phyloP scores from a whole-genome alignment of 2,113 vertebrate species.

The Malurus cyaneus region DNA sequence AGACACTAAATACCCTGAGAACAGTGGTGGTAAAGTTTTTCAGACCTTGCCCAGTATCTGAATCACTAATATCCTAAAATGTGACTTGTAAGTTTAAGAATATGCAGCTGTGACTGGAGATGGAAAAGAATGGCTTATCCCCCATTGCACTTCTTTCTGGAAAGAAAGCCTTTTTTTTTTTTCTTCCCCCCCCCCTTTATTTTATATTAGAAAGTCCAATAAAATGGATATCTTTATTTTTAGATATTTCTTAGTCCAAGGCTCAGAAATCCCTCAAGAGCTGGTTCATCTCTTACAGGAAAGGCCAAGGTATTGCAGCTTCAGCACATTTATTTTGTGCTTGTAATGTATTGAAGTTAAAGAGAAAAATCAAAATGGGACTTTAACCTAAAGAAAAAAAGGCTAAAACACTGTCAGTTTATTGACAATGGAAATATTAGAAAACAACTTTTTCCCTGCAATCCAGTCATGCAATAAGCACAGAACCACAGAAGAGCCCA shows the following conservation, averaged over 20 bases:
- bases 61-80: background rate
- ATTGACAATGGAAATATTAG: background rate
- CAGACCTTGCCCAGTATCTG: background rate
- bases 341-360: background rate
- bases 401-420: background rate
- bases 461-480: background rate
- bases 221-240: background rate
- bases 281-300: background rate
- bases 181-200: background rate
- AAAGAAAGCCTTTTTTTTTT: background rate
- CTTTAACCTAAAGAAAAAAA: background rate
- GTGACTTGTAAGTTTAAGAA: background rate
- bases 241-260: background rate
- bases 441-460: background rate
- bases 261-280: background rate
- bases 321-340: background rate
- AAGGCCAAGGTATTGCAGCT: background rate
- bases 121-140: background rate
- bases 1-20: background rate
- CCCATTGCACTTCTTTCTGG: background rate
- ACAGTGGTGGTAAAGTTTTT: background rate
- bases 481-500: background rate
- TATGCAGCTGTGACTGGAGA: background rate
- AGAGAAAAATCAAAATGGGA: background rate
- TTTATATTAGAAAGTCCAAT: background rate